phyloP scores from a whole-genome alignment of 2,797 vertebrate genomes.

The Falco novaeseelandiae region DNA sequence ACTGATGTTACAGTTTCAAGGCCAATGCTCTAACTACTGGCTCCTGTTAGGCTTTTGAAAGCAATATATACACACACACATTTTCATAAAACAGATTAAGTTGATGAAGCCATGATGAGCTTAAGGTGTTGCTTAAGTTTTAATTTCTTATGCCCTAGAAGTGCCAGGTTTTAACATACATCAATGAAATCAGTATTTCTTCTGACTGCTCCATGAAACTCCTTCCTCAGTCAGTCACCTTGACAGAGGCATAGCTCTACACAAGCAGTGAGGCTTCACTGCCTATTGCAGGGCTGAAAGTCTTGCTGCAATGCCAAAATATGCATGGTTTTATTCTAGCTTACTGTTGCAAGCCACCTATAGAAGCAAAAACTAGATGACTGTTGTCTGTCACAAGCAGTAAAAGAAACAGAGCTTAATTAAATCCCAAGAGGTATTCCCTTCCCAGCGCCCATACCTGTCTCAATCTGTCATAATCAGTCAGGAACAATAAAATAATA shows the following conservation, averaged over 20 bases:
- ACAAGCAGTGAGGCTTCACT: not conserved
- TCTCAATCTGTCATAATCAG: not conserved
- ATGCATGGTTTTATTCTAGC: not conserved
- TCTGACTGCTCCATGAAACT: not conserved
- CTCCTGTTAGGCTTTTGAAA: not conserved
- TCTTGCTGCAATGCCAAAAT: not conserved
- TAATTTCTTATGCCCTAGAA: not conserved
- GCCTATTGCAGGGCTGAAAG: not conserved
- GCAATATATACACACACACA: rapidly evolving
- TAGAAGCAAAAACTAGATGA: not conserved
- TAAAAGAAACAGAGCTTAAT: not conserved
- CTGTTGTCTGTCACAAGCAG: not conserved
- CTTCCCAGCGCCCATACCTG: not conserved
- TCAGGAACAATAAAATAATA: not conserved
- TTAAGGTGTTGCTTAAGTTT: not conserved
- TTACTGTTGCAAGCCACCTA: not conserved
- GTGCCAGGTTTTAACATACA: not conserved
- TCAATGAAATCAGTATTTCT: not conserved
- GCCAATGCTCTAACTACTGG: not conserved
- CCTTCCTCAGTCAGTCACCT: not conserved
- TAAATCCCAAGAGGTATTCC: not conserved
- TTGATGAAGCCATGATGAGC: not conserved
- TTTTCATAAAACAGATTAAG: not conserved
- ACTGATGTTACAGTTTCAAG: not conserved
- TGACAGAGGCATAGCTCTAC: not conserved